Base-by-base conservation (phyloP, 2,888 invertebrate genomes). In the Xanthia icteritia region DNA sequence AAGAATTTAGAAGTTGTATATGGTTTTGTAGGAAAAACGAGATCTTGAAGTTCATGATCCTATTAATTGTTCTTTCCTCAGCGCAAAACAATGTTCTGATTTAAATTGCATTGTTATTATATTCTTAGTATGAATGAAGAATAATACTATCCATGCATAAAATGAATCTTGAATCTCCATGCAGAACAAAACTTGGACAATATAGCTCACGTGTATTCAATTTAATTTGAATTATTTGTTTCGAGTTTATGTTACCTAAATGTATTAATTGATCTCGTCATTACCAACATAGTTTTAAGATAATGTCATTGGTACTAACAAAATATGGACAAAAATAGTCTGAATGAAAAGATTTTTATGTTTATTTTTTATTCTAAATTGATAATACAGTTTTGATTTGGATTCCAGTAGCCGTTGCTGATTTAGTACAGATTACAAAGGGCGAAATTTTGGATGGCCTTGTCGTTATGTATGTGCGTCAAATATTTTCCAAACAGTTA, bases 321-420 rank as follows among this genome's bases (percentile, higher is more conserved):
- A n/a, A n/a, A n/a, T n/a, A n/a, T n/a, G n/a, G n/a, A n/a, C n/a
- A n/a, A n/a, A n/a, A n/a, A n/a, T n/a, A n/a, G n/a, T n/a, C n/a
- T n/a, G n/a, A n/a, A n/a, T n/a, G n/a, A n/a, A n/a, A n/a, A n/a
- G n/a, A n/a, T n/a, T n/a, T n/a, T n/a, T n/a, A n/a, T n/a, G n/a
- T n/a, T n/a, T n/a, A n/a, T n/a, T n/a, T n/a, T n/a, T n/a, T n/a
- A n/a, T n/a, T n/a, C n/a, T n/a, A n/a, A n/a, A n/a, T n/a, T n/a
- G 77, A 77, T 77, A 77, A 56, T 17, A 61, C 1, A 23, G 67
- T 36, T 31, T 56, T n/a, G n/a, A 9, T 5, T 31, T n/a, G 31
- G 56, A 42, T 58, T 58, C 42, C n/a, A 36, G 54, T 48, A 64
- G 27, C 27, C 2, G 17, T 54, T 1, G 15, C 54, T 17, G 36